These are phyloP conservation scores for Brotula barbata DNA, from an alignment of 2,797 vertebrate genomes.

Conservation along the genomic window DNA sequence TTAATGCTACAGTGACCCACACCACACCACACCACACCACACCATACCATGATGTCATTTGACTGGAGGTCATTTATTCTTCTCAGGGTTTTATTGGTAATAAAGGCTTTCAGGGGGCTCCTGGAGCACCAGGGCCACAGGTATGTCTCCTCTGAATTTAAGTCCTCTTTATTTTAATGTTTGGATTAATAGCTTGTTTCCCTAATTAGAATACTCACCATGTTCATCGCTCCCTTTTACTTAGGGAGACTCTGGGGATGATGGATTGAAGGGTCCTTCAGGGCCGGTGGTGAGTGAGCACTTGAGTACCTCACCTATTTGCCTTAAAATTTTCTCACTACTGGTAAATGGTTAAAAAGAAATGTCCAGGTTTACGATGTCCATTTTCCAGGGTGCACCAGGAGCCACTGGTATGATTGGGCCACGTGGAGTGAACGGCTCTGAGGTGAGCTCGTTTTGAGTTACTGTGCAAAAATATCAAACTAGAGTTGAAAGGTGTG, in stretches of 20 bases:
- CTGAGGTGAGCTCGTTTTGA: constrained; percentile 74
- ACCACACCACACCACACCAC: too few species aligned
- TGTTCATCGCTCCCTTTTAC: constrained; percentile 2
- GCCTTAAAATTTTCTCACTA: neutral
- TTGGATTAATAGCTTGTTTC: neutral
- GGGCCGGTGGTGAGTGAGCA: constrained; percentile 74
- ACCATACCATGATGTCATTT: too few species aligned
- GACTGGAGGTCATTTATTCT: neutral
- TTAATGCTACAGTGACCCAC: too few species aligned
- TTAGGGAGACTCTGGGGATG: constrained; percentile 76
- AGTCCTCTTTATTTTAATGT: neutral
- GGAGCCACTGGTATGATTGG: constrained; percentile 77
- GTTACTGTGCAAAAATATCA: too few species aligned
- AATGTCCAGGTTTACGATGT: neutral
- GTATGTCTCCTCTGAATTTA: constrained; percentile 60
- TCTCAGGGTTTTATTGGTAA: constrained; percentile 75
- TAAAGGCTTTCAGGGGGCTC: constrained; percentile 75
- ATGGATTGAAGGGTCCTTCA: constrained; percentile 69
- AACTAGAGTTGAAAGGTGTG: too few species aligned
- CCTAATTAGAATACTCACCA: constrained; percentile 1
- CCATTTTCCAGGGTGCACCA: constrained; percentile 71
- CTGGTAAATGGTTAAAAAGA: neutral
- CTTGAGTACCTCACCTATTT: too few species aligned
- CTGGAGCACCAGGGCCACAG: constrained; percentile 72
- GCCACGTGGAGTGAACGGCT: constrained; percentile 76